Evolutionary conservation across 2,113 vertebrate species (phyloP).

Genomic region (Chloebia gouldiae): DNA sequence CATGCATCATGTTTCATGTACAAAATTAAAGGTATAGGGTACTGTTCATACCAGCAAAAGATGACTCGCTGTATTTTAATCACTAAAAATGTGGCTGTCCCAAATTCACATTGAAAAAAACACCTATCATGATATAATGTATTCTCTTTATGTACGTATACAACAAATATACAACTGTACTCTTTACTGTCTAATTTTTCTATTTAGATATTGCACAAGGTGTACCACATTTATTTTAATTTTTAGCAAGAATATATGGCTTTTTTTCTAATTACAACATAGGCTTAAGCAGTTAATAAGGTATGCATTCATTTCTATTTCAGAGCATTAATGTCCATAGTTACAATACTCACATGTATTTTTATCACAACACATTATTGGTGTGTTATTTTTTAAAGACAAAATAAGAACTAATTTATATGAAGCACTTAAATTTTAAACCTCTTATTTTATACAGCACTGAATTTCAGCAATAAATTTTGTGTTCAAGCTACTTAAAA

Average conservation of each 20-base stretch:
- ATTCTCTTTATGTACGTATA: not conserved
- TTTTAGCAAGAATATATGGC: not conserved
- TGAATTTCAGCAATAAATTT: not conserved
- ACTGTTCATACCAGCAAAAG: not conserved
- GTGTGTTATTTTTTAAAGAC: not conserved
- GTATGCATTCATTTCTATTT: slow-evolving; percentile 41
- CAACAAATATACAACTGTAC: not conserved
- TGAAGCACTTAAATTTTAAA: not conserved
- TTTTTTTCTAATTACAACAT: slow-evolving; percentile 14
- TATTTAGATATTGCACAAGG: not conserved
- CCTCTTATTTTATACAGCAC: not conserved
- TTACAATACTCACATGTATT: not conserved
- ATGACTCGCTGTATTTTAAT: not conserved
- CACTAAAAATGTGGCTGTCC: not conserved
- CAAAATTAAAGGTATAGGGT: not conserved
- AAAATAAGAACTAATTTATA: not conserved
- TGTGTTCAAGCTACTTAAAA: not conserved
- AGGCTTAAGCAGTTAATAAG: slow-evolving; percentile 46
- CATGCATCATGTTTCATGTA: not conserved
- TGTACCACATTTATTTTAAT: not conserved
- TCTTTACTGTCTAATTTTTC: not conserved
- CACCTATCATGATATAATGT: not conserved
- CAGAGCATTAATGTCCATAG: slow-evolving; percentile 26
- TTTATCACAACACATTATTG: not conserved
- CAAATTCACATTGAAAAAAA: not conserved